phyloP scores from a whole-genome alignment of 2,888 invertebrate genomes.

The Sphecodes monilicornis region DNA sequence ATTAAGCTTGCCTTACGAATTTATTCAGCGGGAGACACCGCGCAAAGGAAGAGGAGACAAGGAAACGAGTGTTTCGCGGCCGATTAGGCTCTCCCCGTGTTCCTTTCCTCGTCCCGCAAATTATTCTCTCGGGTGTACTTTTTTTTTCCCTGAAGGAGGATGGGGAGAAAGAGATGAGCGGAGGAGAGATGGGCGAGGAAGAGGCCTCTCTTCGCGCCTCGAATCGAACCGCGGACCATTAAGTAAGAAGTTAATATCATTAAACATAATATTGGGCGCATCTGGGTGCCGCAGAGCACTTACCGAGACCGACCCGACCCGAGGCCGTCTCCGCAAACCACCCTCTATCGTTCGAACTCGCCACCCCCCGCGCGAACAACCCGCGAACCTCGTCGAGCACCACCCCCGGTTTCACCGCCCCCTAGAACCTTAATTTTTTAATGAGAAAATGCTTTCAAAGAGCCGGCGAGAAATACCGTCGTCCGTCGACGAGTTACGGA shows the following conservation, averaged over 20 bases:
- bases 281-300: slow-evolving; percentile 84
- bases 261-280: slow-evolving; percentile 85
- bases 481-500: slow-evolving; percentile 83
- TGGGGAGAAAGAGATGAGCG: slow-evolving; percentile 25
- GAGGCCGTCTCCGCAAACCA: slow-evolving; percentile 58
- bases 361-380: slow-evolving; percentile 53
- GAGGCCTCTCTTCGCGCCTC: slow-evolving; percentile 79
- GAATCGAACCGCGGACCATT: slow-evolving; percentile 84
- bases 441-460: slow-evolving; percentile 89
- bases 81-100: slow-evolving; percentile 50
- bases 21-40: slow-evolving; percentile 49
- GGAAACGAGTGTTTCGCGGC: slow-evolving; percentile 42
- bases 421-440: slow-evolving; percentile 85
- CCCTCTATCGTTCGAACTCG: slow-evolving; percentile 30
- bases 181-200: slow-evolving; percentile 4
- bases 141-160: no score
- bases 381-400: slow-evolving; percentile 27
- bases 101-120: slow-evolving; percentile 65
- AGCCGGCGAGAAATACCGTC: slow-evolving; percentile 83
- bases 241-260: slow-evolving; percentile 85
- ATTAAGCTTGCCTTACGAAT: slow-evolving; percentile 52
- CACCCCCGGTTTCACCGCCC: slow-evolving; percentile 39
- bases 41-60: background rate
- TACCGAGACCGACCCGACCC: slow-evolving; percentile 74
- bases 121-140: slow-evolving; percentile 79